Evolutionary conservation across 2,797 vertebrate genomes (phyloP), one percentile per base, ranked within the genome.

Genomic region (Sternotherus odoratus): DNA sequence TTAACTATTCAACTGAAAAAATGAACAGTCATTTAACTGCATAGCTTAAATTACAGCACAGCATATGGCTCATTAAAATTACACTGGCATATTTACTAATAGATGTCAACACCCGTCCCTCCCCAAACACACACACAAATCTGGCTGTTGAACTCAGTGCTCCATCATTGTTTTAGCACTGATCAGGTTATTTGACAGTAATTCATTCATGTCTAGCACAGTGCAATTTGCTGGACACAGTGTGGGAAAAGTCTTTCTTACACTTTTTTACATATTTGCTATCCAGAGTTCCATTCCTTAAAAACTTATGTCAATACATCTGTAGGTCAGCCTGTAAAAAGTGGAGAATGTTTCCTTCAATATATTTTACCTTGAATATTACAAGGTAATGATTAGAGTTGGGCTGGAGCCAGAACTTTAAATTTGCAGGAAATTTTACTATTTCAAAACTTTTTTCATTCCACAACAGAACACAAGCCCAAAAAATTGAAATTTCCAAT

Each of bases 221-320:
- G 12, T 3, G 12, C 28, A 16, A 60, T 60, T 33, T 60, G 30
- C 88, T 91, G 86, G 91, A 77, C 84, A 79, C 53, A 48, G 75
- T 78, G 66, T 50, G 86, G 78, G 63, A 78, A 93, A 33, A 91
- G 66, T 39, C 85, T 74, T 93, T 93, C 63, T 78, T 48, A 77
- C 77, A 83, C 87, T 90, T 88, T 88, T 84, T 75, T 79, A 77
- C 57, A 30, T 12, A 0, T 7, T 69, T 57, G 86, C 17, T 66
- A 51, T 60, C 83, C 49, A 78, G n/a, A 89, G 80, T 72, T 69
- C 91, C 63, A 83, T 85, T 86, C 86, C 91, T 89, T 94, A 81
- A 80, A 88, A 80, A 94, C n/a, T 46, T 95, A 92, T 86, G 33
- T 95, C 93, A 96, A 33, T 69, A 82, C 63, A 23, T 74, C 92